Evolutionary conservation across 2,113 vertebrate genomes (phyloP).

Genomic region (Canis aureus): DNA sequence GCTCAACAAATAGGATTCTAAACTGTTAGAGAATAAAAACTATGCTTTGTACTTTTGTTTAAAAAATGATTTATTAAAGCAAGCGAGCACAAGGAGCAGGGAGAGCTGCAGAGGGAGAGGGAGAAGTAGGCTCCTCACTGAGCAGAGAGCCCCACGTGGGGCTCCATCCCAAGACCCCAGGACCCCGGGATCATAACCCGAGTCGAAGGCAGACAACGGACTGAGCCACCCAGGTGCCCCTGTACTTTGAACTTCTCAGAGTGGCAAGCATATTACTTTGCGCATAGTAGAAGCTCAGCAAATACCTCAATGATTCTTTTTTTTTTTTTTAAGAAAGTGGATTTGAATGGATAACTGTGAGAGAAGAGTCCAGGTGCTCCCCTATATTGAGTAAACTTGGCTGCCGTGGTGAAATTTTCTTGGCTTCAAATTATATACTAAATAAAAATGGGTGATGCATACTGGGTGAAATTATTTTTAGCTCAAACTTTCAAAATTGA

Average conservation of each 20-base stretch:
- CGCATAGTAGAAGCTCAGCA: conserved; percentile 3
- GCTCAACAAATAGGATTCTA: background rate
- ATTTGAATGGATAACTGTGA: background rate
- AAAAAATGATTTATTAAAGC: no score
- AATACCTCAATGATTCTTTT: background rate
- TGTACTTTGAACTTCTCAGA: background rate
- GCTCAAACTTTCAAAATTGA: background rate
- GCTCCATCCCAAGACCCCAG: no score
- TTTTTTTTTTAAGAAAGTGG: background rate
- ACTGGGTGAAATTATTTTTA: conserved; percentile 47
- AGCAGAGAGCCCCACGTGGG: no score
- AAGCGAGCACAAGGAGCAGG: no score
- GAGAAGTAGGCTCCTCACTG: no score
- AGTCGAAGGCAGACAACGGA: no score
- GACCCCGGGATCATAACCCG: no score
- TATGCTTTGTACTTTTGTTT: background rate
- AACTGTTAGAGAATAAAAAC: background rate
- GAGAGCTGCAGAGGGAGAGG: no score
- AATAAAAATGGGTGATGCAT: conserved; percentile 27
- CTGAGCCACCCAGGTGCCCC: no score
- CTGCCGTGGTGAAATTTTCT: background rate
- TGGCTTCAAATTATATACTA: background rate
- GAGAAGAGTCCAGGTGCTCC: background rate
- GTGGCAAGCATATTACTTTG: background rate
- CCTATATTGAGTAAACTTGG: background rate